These are phyloP conservation scores for Trichoplusia ni DNA, from an alignment of 1,140 invertebrate species.

Conservation along the genomic window DNA sequence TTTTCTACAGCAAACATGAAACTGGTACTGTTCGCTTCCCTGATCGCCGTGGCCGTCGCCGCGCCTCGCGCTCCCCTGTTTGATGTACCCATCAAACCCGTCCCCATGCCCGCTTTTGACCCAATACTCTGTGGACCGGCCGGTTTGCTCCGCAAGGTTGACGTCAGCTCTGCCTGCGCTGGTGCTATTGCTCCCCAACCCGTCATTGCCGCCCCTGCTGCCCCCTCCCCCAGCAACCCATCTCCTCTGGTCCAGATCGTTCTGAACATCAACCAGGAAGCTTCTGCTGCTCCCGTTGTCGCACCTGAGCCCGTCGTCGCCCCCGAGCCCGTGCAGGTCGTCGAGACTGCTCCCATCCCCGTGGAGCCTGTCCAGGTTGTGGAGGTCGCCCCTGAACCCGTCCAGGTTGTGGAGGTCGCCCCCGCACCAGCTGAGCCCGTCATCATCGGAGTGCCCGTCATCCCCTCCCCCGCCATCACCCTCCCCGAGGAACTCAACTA, in stretches of 20 bases:
- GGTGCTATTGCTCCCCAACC: too few species aligned
- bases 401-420: background rate
- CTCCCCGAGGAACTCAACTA: slow-evolving; percentile 36
- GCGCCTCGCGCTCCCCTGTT: background rate
- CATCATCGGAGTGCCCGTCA: slow-evolving; percentile 9
- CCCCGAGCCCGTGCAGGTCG: slow-evolving; percentile 7
- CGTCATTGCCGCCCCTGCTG: too few species aligned
- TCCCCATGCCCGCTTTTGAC: too few species aligned
- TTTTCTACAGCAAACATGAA: too few species aligned
- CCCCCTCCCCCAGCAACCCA: too few species aligned
- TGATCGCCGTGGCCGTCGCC: background rate
- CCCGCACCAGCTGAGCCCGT: slow-evolving; percentile 28
- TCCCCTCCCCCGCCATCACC: slow-evolving; percentile 23
- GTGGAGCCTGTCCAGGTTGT: slow-evolving; percentile 4
- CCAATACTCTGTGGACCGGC: too few species aligned
- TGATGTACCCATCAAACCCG: too few species aligned
- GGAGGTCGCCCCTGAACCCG: slow-evolving; percentile 8
- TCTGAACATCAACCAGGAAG: too few species aligned
- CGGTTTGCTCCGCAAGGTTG: too few species aligned
- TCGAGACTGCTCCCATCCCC: slow-evolving; percentile 21
- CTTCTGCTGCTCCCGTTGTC: slow-evolving; percentile 21
- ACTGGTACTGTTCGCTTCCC: too few species aligned
- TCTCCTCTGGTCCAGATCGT: too few species aligned
- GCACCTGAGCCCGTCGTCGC: slow-evolving; percentile 26
- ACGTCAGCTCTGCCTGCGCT: too few species aligned